Evolutionary conservation across 2,888 invertebrate species (phyloP).

Genomic region (Cyaniris semiargus): DNA sequence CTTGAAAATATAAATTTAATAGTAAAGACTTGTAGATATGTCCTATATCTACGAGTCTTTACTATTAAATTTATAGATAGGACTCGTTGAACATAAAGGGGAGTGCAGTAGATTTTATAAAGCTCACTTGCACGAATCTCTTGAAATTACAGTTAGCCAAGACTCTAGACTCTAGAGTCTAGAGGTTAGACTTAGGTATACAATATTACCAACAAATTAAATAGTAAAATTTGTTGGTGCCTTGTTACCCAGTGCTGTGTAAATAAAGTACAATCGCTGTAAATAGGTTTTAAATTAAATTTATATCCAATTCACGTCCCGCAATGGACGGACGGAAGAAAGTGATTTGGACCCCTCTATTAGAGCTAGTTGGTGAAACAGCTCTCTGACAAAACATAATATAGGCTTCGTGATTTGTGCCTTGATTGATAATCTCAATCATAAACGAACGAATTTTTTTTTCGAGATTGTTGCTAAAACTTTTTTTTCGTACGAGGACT

Average conservation of each 20-base stretch:
- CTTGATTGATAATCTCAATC: conserved; percentile 46
- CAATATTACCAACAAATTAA: too few relatives aligned
- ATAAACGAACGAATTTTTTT: background rate
- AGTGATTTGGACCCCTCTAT: conserved; percentile 56
- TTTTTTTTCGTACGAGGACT: too few relatives aligned
- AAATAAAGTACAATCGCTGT: conserved; percentile 14
- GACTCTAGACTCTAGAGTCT: too few relatives aligned
- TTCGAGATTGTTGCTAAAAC: background rate
- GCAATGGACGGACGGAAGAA: conserved; percentile 57
- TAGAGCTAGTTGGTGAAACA: conserved; percentile 56
- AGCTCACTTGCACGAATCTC: too few relatives aligned
- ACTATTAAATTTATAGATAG: too few relatives aligned
- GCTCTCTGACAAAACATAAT: conserved; percentile 69
- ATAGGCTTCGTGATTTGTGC: conserved; percentile 44
- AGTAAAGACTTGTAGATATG: too few relatives aligned
- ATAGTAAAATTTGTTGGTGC: too few relatives aligned
- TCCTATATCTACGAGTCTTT: too few relatives aligned
- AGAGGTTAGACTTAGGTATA: too few relatives aligned
- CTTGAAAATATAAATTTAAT: background rate
- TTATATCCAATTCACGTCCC: conserved; percentile 46
- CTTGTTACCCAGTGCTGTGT: background rate
- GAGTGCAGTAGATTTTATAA: too few relatives aligned
- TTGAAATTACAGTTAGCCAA: too few relatives aligned
- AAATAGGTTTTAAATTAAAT: conserved; percentile 40
- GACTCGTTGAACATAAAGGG: too few relatives aligned